A percentile compares a stretch with the other conserved stretches of the same genome.
phyloP scores from a whole-genome alignment of 2,797 vertebrate genomes.

The Leptodactylus fallax region DNA sequence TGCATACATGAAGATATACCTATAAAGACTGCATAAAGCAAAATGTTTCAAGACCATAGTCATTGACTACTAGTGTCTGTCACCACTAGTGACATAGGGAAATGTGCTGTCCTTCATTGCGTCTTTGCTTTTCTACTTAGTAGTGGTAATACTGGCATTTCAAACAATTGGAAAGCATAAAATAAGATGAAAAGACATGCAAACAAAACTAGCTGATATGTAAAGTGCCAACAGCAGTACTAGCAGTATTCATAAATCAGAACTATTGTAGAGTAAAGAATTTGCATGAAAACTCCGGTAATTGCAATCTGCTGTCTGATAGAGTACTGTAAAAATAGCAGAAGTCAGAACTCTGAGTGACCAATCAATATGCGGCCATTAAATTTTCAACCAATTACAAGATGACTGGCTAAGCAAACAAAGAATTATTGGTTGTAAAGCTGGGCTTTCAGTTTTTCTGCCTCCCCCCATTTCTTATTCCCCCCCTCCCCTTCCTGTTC shows the following conservation, averaged over 20 bases:
- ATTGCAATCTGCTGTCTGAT: slow-evolving; percentile 71
- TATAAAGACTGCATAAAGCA: not conserved
- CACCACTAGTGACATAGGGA: slow-evolving; percentile 18
- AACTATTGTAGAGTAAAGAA: slow-evolving; percentile 64
- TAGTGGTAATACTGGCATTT: no score
- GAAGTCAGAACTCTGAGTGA: slow-evolving; percentile 75
- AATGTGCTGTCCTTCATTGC: not conserved
- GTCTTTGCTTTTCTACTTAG: slow-evolving; percentile 16
- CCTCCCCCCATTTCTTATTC: slow-evolving; percentile 72
- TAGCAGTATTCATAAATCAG: slow-evolving; percentile 73
- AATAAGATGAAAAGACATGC: slow-evolving; percentile 66
- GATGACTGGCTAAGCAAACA: slow-evolving; percentile 93
- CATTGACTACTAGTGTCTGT: not conserved
- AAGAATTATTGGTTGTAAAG: slow-evolving; percentile 90
- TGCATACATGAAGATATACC: not conserved
- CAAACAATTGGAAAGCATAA: slow-evolving; percentile 66
- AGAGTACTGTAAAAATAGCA: slow-evolving; percentile 77
- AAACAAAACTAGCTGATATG: slow-evolving; percentile 64
- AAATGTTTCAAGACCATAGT: not conserved
- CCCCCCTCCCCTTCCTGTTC: slow-evolving; percentile 76
- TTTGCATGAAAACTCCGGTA: slow-evolving; percentile 67
- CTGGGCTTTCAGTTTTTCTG: slow-evolving; percentile 78
- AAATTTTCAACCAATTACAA: slow-evolving; percentile 88
- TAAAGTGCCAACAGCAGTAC: slow-evolving; percentile 67
- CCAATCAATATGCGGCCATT: slow-evolving; percentile 84